Evolutionary conservation across 2,113 vertebrate species (phyloP), one percentile per base, ranked within the genome.

Genomic region (Emberiza fucata): DNA sequence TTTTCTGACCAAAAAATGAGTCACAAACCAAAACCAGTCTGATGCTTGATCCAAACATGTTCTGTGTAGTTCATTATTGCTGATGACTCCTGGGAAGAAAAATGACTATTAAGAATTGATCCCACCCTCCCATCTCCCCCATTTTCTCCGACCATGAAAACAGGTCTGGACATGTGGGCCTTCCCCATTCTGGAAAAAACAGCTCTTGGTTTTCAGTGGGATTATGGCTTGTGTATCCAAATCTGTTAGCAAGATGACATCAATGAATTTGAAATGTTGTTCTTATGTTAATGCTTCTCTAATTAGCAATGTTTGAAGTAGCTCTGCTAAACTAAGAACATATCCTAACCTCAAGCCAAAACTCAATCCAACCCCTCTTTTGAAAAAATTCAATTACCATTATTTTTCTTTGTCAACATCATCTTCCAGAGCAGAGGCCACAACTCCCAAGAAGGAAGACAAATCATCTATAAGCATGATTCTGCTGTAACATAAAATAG

Each of bases 191-290:
- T 82, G 78, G 39, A 59, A 88, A 93, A 92, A 93, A 44, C 56
- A 93, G 61, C 51, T 60, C 82, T 77, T 86, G 51, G 35, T 65
- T 93, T 93, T 92, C 72, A 78, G 81, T 12, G 53, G 76, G 64
- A 95, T 93, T 95, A 90, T 40, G 51, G 39, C 15, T 50, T 12
- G 2, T 95, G 64, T 83, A 88, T 90, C 76, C 82, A 94, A 95
- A 95, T 95, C 93, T 97, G 93, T 96, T 92, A 94, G 90, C 94
- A 96, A 94, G 92, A 92, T 95, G 95, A 96, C 94, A 94, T 95
- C 81, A 95, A 95, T 94, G 90, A 88, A 88, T 88, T 86, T 94
- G 86, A 95, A 95, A 82, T 88, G 82, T 90, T 94, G 82, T 94
- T 96, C 92, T 96, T 94, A 93, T 86, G 93, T 75, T 96, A 95